Evolutionary conservation across 2,797 vertebrate genomes (phyloP), one percentile per base, ranked within the genome.

Genomic region (Pithecia hirsuta): DNA sequence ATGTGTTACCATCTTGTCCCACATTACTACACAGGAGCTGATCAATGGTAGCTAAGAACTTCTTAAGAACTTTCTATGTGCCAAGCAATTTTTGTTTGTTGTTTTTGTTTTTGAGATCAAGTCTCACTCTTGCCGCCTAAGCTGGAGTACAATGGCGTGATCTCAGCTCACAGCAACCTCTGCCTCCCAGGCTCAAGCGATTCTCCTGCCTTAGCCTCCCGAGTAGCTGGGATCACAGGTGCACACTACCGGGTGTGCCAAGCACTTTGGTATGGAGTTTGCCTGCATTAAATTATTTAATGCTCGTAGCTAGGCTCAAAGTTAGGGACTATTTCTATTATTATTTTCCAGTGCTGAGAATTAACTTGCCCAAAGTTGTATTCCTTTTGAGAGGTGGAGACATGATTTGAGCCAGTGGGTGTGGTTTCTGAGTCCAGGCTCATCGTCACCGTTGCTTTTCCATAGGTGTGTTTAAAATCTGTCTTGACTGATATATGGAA

Each of bases 51-150:
- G 19, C 28, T 80, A 76, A 67, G 15, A 67, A 41, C 0, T 78
- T 90, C 52, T 74, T 91, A 67, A 82, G 52, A 95, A 82, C 5
- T 52, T 79, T 8, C 6, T 46, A 12, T 55, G 11, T 46, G 83
- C 46, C 39, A 39, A 50, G 36, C 2, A 64, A 28, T 86, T 95
- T 83, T 67, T 33, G 15, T 17, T n/a, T 33, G 28, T 61, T 30
- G 59, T 33, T 61, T 61, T 64, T 64, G 61, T 64, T 67, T 67
- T 67, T 67, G 61, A 67, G 61, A 67, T 0, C 0, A 33, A 67
- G 61, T 67, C 61, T 67, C 30, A 15, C 61, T n/a, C 33, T 67
- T 19, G 30, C 17, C 7, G 7, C 30, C 61, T n/a, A 67, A 33
- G 61, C 33, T 67, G 30, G 15, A n/a, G 61, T 67, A 33, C 61